A percentile compares a stretch with the other conserved stretches of the same genome.
Evolutionary conservation across 2,797 vertebrate species (phyloP).

Genomic region (Coreius guichenoti): DNA sequence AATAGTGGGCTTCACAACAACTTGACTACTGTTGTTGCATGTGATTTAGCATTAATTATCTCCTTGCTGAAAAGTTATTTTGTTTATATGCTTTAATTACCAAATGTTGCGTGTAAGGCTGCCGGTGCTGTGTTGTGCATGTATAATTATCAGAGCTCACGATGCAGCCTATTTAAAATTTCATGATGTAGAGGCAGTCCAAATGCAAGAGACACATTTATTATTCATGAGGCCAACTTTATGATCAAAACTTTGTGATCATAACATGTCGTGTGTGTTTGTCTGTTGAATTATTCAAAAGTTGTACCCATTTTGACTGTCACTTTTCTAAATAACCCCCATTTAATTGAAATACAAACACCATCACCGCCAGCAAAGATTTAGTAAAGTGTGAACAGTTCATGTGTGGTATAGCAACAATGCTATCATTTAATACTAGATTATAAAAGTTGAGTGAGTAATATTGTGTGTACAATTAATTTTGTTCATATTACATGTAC

Average conservation of each 20-base stretch:
- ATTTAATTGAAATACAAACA: constrained; percentile 43
- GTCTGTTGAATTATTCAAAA: constrained; percentile 73
- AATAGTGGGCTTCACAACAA: constrained; percentile 32
- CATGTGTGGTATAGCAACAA: neutral
- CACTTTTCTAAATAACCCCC: constrained; percentile 40
- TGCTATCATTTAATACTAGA: neutral
- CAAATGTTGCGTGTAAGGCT: constrained; percentile 46
- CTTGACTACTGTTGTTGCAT: constrained; percentile 12
- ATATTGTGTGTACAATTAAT: constrained; percentile 22
- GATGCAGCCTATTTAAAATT: constrained; percentile 67
- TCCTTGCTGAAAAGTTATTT: constrained; percentile 43
- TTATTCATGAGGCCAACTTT: constrained; percentile 70
- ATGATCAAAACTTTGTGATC: constrained; percentile 68
- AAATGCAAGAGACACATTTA: constrained; percentile 64
- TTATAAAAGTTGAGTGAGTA: constrained; percentile 4
- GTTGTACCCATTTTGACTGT: constrained; percentile 50
- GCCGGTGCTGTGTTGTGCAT: constrained; percentile 39
- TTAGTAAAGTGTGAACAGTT: neutral
- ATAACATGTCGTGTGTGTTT: constrained; percentile 69
- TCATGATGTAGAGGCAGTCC: constrained; percentile 60
- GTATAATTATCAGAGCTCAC: constrained; percentile 61
- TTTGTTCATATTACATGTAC: too few species aligned
- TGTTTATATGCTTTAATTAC: constrained; percentile 49
- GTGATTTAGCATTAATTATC: constrained; percentile 46
- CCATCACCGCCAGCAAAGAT: constrained; percentile 5